phyloP scores from a whole-genome alignment of 2,797 vertebrate species.

The Steatocranus sp. region DNA sequence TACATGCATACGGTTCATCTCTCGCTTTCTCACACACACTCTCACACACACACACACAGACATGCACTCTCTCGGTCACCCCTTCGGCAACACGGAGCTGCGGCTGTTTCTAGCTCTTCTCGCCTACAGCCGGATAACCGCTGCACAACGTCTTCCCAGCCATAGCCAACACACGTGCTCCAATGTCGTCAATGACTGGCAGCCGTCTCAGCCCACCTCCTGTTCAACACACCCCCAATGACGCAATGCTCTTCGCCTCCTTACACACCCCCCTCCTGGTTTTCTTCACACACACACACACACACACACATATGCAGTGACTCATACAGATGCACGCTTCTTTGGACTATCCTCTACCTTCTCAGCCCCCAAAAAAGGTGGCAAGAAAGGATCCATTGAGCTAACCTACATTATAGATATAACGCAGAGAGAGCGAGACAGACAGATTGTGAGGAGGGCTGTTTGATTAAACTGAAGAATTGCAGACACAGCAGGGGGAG shows the following conservation, averaged over 20 bases:
- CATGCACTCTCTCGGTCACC: constrained; percentile 37
- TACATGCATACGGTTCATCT: constrained; percentile 25
- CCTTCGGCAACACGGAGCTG: constrained; percentile 52
- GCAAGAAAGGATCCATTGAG: neutral
- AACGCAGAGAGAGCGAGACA: neutral
- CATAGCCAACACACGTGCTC: constrained; percentile 82
- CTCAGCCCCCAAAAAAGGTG: neutral
- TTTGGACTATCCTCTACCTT: constrained; percentile 11
- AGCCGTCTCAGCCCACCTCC: constrained; percentile 70
- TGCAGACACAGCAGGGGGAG: constrained; percentile 61
- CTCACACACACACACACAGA: constrained; percentile 12
- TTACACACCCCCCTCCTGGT: constrained; percentile 26
- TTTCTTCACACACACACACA: constrained; percentile 24
- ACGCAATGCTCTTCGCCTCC: constrained; percentile 71
- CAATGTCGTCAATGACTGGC: constrained; percentile 82
- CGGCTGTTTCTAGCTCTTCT: constrained; percentile 66
- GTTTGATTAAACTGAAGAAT: neutral
- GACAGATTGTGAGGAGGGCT: neutral
- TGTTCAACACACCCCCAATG: constrained; percentile 75
- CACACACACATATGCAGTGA: constrained; percentile 3
- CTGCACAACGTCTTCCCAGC: constrained; percentile 65
- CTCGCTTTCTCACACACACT: neutral
- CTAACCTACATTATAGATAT: neutral
- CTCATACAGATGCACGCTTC: constrained; percentile 24
- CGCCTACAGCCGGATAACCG: constrained; percentile 68